A percentile compares a stretch with the other conserved stretches of the same genome.
These are phyloP conservation scores for Paracanthobrama guichenoti DNA, from an alignment of 2,113 vertebrate genomes.

Conservation along the genomic window DNA sequence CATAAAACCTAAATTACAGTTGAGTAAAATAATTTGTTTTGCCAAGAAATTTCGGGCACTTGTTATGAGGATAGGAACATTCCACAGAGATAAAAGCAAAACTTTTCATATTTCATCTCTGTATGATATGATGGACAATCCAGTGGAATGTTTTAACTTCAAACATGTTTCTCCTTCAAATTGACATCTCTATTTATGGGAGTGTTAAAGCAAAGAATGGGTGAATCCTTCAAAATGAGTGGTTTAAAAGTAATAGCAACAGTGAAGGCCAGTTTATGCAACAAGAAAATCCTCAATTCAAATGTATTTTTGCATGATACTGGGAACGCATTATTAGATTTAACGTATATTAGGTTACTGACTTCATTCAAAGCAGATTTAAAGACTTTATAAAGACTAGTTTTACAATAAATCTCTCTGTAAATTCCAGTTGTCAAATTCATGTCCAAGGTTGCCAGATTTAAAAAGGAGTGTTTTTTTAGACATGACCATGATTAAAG, in stretches of 20 bases:
- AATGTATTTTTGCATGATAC: not conserved
- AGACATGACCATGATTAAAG: not conserved
- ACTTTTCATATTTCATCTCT: not conserved
- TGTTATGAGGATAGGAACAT: not conserved
- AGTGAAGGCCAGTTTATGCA: not conserved
- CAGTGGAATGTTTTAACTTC: no score
- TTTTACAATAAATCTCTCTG: constrained; percentile 8
- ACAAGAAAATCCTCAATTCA: not conserved
- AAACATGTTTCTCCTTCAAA: constrained; percentile 1
- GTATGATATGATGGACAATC: not conserved
- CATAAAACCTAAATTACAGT: not conserved
- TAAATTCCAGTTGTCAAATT: not conserved
- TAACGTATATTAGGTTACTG: not conserved
- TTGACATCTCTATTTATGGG: not conserved
- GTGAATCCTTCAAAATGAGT: not conserved
- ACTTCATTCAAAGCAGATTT: not conserved
- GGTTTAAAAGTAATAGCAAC: not conserved
- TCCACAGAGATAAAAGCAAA: not conserved
- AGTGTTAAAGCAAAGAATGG: constrained; percentile 17
- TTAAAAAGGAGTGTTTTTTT: not conserved
- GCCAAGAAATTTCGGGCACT: not conserved
- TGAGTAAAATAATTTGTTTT: not conserved
- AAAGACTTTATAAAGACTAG: not conserved
- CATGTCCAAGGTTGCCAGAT: not conserved
- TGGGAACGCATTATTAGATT: not conserved